Conservation (phyloP, 2,888 invertebrate genomes). For the Mactromeris polynyma region DNA sequence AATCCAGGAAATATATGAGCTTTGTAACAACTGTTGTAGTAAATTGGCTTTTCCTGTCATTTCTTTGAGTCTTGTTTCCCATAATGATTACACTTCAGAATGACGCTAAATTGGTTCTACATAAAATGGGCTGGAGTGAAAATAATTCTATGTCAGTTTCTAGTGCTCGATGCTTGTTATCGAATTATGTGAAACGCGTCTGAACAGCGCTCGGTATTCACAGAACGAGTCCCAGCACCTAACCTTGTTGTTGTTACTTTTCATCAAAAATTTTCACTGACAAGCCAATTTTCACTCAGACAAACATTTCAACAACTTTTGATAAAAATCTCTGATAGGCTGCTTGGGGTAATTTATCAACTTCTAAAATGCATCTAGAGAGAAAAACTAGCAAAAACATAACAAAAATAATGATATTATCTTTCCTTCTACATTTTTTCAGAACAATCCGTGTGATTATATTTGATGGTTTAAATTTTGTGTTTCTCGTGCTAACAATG, state of each 20-base stretch:
- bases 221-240: background rate
- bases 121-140: conserved; percentile 4
- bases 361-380: conserved; percentile 16
- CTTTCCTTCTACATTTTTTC: background rate
- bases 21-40: background rate
- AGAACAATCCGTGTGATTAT: background rate
- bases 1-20: background rate
- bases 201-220: background rate
- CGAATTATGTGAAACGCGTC: background rate
- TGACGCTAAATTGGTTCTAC: conserved; percentile 13
- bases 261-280: conserved; percentile 24
- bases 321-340: conserved; percentile 40
- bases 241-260: background rate
- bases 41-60: conserved; percentile 18
- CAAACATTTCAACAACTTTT: conserved; percentile 37
- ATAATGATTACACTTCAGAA: conserved; percentile 3
- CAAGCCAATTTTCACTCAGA: conserved; percentile 44
- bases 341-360: conserved; percentile 33
- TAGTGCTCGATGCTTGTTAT: background rate
- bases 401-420: background rate
- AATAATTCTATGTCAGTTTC: background rate
- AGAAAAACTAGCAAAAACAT: background rate
- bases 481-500: conserved; percentile 12
- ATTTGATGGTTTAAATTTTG: conserved; percentile 20
- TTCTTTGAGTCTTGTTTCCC: background rate